A percentile compares a stretch with the other conserved stretches of the same genome.
phyloP scores from a whole-genome alignment of 2,113 vertebrate genomes.

The Calidris pygmaea region DNA sequence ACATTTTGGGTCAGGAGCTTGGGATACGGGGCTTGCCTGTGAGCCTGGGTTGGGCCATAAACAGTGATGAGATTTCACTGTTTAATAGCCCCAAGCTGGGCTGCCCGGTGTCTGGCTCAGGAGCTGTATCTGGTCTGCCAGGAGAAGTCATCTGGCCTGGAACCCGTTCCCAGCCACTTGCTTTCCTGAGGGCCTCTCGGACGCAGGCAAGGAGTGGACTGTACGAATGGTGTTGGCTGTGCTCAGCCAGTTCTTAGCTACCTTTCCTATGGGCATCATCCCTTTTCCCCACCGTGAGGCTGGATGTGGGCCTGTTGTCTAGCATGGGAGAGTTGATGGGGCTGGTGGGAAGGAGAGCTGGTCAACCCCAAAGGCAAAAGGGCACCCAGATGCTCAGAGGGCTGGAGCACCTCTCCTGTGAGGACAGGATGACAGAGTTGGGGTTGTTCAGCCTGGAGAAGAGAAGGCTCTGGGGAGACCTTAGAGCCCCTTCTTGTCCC shows the following conservation, averaged over 20 bases:
- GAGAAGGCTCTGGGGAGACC: background rate
- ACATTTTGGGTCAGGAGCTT: background rate
- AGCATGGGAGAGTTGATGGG: background rate
- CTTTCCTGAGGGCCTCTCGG: background rate
- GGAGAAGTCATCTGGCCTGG: background rate
- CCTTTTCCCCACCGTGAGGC: background rate
- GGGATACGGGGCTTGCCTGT: background rate
- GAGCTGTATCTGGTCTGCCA: background rate
- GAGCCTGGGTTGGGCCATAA: background rate
- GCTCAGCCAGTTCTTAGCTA: background rate
- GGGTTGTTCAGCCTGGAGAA: background rate
- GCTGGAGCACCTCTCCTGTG: background rate
- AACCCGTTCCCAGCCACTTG: background rate
- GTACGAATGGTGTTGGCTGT: fast-evolving
- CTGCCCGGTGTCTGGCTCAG: background rate
- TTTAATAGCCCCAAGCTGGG: background rate
- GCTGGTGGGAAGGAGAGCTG: background rate
- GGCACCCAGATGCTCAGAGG: background rate
- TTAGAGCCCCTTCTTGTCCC: background rate
- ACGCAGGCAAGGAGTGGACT: background rate
- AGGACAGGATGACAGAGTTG: background rate
- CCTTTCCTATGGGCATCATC: background rate
- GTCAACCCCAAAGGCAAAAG: background rate
- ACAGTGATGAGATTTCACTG: background rate
- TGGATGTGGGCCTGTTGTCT: too few relatives aligned